Conservation (phyloP, 2,797 vertebrate genomes). For the Apodemus agrarius region DNA sequence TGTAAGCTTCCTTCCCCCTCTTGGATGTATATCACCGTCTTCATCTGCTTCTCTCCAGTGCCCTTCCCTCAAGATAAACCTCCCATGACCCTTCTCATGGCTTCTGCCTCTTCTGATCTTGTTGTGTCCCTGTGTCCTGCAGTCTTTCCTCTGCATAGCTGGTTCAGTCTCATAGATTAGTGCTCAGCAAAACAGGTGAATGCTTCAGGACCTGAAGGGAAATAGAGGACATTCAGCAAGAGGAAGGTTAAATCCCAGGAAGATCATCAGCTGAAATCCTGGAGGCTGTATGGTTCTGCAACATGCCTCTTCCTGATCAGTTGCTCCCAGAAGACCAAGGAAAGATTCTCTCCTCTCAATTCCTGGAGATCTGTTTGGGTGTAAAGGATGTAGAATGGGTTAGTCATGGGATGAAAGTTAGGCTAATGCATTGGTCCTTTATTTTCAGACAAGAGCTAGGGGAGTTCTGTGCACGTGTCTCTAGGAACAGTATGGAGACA, state of each 20-base stretch:
- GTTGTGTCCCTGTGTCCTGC: fast-evolving
- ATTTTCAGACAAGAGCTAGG: not conserved
- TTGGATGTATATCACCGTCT: not conserved
- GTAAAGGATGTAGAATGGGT: not conserved
- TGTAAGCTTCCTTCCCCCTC: not conserved
- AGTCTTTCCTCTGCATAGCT: not conserved
- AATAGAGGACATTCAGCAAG: not conserved
- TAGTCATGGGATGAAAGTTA: not conserved
- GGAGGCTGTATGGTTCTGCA: not conserved
- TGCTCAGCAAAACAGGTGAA: not conserved
- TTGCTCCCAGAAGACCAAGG: not conserved
- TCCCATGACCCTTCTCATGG: not conserved
- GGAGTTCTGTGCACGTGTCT: not conserved
- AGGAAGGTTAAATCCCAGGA: not conserved
- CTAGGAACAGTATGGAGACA: not conserved
- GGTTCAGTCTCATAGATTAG: not conserved
- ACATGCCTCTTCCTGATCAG: not conserved
- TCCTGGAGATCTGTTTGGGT: not conserved
- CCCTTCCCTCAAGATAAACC: not conserved
- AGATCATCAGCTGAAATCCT: not conserved
- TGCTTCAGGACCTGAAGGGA: not conserved
- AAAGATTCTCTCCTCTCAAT: not conserved
- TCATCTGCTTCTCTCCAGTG: not conserved
- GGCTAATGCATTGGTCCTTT: not conserved
- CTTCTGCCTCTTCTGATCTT: not conserved